Percentiles rank a stretch among this genome's conserved stretches.
phyloP scores from a whole-genome alignment of 2,113 vertebrate species.

The Butastur rufipennis region DNA sequence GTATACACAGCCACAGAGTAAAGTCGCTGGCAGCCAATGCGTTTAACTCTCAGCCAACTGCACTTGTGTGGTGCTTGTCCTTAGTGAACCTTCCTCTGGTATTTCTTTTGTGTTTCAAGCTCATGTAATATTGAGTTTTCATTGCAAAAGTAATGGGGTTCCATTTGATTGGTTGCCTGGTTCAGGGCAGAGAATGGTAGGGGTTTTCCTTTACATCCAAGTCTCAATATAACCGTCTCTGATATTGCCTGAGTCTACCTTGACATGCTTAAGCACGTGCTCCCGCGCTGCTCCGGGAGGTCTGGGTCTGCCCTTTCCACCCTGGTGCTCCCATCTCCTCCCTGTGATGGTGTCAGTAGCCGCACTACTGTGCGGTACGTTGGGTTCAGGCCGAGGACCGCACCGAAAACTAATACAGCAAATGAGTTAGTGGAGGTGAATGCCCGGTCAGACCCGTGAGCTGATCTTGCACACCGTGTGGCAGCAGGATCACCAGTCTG shows the following conservation, averaged over 20 bases:
- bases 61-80: not conserved
- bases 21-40: not conserved
- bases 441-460: not conserved
- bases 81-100: not conserved
- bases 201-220: not conserved
- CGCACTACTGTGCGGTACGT: rapidly evolving
- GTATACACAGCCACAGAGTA: not conserved
- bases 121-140: not conserved
- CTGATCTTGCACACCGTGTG: not conserved
- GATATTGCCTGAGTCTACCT: not conserved
- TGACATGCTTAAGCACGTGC: not conserved
- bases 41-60: not conserved
- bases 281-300: rapidly evolving
- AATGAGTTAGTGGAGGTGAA: not conserved
- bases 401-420: not conserved
- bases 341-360: not conserved
- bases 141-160: not conserved
- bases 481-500: not conserved
- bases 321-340: not conserved
- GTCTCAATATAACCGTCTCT: not conserved
- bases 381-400: not conserved
- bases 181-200: not conserved
- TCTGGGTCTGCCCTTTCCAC: not conserved
- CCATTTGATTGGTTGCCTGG: not conserved
- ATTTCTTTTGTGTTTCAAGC: not conserved